Conservation (phyloP, 2,113 vertebrate genomes). For the Platanista minor region DNA sequence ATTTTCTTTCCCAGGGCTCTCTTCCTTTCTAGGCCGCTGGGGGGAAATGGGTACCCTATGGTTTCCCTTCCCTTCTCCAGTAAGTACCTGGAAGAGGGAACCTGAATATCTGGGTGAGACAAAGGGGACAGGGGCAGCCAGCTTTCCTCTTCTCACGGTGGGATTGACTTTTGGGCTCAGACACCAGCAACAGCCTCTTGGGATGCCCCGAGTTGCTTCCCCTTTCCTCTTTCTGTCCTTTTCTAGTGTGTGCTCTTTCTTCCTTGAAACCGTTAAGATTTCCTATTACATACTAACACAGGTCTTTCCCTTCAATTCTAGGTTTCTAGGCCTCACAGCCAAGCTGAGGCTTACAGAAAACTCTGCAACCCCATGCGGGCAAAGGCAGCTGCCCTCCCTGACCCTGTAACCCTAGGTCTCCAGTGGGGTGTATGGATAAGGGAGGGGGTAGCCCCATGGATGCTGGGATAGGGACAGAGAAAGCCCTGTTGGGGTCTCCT, state of each 20-base stretch:
- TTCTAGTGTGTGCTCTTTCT: conserved; percentile 57
- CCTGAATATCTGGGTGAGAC: not conserved
- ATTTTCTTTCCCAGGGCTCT: conserved; percentile 30
- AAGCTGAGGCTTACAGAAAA: conserved; percentile 42
- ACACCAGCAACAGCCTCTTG: conserved; percentile 75
- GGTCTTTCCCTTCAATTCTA: conserved; percentile 44
- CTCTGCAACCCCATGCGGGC: conserved; percentile 31
- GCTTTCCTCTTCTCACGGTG: conserved; percentile 8
- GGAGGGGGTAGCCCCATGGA: not conserved
- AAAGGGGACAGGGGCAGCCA: not conserved
- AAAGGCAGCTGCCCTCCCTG: conserved; percentile 51
- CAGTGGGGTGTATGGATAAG: not conserved
- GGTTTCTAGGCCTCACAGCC: conserved; percentile 29
- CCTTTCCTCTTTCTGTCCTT: conserved; percentile 47
- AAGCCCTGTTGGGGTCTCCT: conserved; percentile 18
- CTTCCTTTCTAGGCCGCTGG: conserved; percentile 36
- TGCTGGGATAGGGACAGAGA: not conserved
- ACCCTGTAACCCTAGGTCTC: not conserved
- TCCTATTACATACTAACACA: conserved; percentile 55
- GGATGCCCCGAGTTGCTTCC: conserved; percentile 63
- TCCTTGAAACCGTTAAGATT: conserved; percentile 53
- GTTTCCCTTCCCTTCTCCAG: not conserved
- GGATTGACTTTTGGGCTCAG: conserved; percentile 61
- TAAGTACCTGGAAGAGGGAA: conserved; percentile 14
- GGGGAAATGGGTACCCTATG: conserved; percentile 22